Percentiles rank a stretch among this genome's conserved stretches.
Evolutionary conservation across 2,888 invertebrate species (phyloP).

Genomic region (Cryptocephalus moraei): DNA sequence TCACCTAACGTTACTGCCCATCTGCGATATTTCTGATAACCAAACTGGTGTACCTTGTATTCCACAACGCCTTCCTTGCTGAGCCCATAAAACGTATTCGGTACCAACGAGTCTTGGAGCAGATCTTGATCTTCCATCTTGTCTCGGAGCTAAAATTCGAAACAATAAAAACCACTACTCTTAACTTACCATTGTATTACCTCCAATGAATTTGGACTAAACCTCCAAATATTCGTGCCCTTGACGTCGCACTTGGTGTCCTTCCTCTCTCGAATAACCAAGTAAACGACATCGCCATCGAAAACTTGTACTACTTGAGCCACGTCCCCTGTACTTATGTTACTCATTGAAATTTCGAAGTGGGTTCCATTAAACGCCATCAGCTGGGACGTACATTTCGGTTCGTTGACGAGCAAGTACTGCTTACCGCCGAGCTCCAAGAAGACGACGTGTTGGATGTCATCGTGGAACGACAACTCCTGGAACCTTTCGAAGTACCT

Average conservation of each 20-base stretch:
- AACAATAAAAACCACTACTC: not conserved
- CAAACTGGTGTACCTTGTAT: conserved; percentile 16
- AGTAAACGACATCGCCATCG: conserved; percentile 28
- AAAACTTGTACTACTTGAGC: conserved; percentile 36
- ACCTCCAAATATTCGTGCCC: conserved; percentile 38
- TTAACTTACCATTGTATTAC: conserved; percentile 18
- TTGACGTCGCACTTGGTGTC: conserved; percentile 23
- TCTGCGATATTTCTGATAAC: conserved; percentile 20
- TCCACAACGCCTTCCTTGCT: conserved; percentile 20
- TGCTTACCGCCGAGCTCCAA: conserved; percentile 23
- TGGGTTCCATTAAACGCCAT: conserved; percentile 33
- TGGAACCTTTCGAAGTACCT: conserved; percentile 41
- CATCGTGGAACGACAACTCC: conserved; percentile 15
- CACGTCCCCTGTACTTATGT: conserved; percentile 39
- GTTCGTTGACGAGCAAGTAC: conserved; percentile 36
- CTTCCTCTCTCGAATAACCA: conserved; percentile 27
- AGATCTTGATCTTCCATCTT: conserved; percentile 24
- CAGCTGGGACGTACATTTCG: conserved; percentile 37
- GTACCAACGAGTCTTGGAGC: conserved; percentile 28
- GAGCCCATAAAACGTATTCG: conserved; percentile 33
- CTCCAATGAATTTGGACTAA: conserved; percentile 25
- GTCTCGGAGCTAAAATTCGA: conserved; percentile 20
- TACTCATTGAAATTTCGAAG: conserved; percentile 23
- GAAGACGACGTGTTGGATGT: conserved; percentile 11
- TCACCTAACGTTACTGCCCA: conserved; percentile 25